phyloP scores from a whole-genome alignment of 2,888 invertebrate genomes.

The Pristionchus mayeri region DNA sequence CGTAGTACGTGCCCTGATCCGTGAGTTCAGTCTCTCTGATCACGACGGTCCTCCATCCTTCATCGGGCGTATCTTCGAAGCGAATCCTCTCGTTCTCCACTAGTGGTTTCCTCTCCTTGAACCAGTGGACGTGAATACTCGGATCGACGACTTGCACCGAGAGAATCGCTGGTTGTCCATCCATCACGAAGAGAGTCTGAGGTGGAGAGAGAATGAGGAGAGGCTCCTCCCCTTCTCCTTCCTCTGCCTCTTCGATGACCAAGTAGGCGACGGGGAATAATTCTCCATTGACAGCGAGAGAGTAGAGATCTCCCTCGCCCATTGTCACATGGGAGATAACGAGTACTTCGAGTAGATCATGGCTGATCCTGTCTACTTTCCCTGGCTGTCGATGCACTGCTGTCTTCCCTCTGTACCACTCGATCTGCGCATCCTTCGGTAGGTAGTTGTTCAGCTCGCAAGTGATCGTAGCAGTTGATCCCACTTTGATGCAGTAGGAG shows the following conservation, averaged over 20 bases:
- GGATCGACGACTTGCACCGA: slow-evolving; percentile 63
- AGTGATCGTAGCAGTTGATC: slow-evolving; percentile 74
- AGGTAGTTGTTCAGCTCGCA: slow-evolving; percentile 74
- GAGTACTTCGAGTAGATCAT: slow-evolving; percentile 73
- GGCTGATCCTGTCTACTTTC: slow-evolving; percentile 69
- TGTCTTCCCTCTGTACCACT: slow-evolving; percentile 71
- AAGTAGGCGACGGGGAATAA: slow-evolving; percentile 73
- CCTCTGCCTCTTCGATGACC: slow-evolving; percentile 66
- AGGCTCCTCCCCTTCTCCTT: slow-evolving; percentile 42
- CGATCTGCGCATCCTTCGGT: slow-evolving; percentile 65
- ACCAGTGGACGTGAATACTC: slow-evolving; percentile 69
- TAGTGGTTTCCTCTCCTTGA: slow-evolving; percentile 68
- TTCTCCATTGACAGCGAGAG: slow-evolving; percentile 73
- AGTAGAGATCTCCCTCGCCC: slow-evolving; percentile 72
- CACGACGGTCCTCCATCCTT: slow-evolving; percentile 66
- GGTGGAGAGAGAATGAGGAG: slow-evolving; percentile 58
- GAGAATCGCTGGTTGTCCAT: slow-evolving; percentile 73
- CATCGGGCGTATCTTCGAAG: slow-evolving; percentile 59
- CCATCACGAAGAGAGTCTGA: slow-evolving; percentile 76
- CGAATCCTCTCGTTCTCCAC: slow-evolving; percentile 56
- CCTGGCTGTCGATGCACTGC: slow-evolving; percentile 60
- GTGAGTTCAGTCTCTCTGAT: slow-evolving; percentile 62
- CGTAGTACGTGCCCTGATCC: slow-evolving; percentile 73
- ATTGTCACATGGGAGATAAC: slow-evolving; percentile 69
- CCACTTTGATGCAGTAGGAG: slow-evolving; percentile 73